phyloP scores from a whole-genome alignment of 2,888 invertebrate genomes.

The Spodoptera picta region DNA sequence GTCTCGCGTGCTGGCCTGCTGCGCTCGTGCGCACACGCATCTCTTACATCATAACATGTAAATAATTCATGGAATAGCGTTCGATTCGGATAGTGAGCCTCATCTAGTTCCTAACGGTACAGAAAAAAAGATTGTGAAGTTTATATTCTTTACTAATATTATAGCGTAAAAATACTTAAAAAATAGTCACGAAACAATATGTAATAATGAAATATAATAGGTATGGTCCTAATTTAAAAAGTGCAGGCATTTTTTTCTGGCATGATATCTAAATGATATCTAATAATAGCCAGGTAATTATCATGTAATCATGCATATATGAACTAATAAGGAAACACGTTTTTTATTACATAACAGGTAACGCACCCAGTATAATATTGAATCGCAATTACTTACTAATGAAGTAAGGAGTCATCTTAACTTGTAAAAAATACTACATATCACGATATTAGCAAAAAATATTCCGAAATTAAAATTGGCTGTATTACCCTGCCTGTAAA shows the following conservation, averaged over 20 bases:
- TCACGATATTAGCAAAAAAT: conserved; percentile 28
- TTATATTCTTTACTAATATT: conserved; percentile 40
- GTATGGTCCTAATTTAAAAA: conserved; percentile 1
- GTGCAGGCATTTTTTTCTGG: background rate
- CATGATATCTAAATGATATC: background rate
- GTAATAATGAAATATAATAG: background rate
- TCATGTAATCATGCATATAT: conserved; percentile 20
- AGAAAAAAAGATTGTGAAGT: conserved; percentile 20
- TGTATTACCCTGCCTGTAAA: conserved; percentile 5
- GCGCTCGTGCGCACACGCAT: conserved; percentile 75
- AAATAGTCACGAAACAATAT: too few species aligned
- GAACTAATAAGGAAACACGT: conserved; percentile 47
- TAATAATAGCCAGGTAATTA: conserved; percentile 10
- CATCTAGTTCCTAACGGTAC: conserved; percentile 72
- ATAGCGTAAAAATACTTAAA: conserved; percentile 1
- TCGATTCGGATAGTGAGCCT: conserved; percentile 69
- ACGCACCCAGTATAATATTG: conserved; percentile 8
- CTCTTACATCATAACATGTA: conserved; percentile 76
- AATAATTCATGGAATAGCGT: conserved; percentile 63
- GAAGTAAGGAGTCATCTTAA: conserved; percentile 20
- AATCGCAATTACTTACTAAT: conserved; percentile 10
- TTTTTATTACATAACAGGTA: conserved; percentile 24
- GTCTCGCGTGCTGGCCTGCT: conserved; percentile 71
- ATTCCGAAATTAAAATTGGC: conserved; percentile 8
- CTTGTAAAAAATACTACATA: conserved; percentile 24